Base-by-base conservation (phyloP, 2,113 vertebrate genomes). In the Agelaius phoeniceus region DNA sequence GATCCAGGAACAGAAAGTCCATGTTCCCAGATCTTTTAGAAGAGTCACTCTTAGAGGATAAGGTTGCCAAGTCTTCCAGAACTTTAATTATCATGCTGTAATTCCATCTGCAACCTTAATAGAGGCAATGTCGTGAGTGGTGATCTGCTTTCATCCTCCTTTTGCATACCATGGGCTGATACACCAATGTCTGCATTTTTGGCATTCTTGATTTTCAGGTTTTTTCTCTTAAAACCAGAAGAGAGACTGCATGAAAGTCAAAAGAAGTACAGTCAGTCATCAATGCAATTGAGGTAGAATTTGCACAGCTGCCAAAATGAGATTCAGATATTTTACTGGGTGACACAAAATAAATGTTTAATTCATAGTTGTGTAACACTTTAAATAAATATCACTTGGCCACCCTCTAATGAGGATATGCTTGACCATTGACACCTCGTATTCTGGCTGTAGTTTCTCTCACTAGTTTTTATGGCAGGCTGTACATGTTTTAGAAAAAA, bases 341-440 rank as follows among this genome's bases (percentile, higher is more conserved):
- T 92, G 84, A 94, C 84, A 87, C 66, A 65, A 94, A 93, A 96
- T 78, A 58, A 93, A 96, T 95, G 94, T 93, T 95, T 95, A 93
- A 96, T 96, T 97, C 95, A 96, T 91, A 62, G 52, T 35, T 35
- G 78, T 5, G 2, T 78, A 86, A 57, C 63, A 26, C 63, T 94
- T 91, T 74, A 82, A 93, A 90, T 93, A 96, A 94, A 90, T 84
- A 80, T 80, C 65, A 68, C 87, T 95, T 85, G 94, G 78, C 91
- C 87, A 63, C 94, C 79, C 15, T 93, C 81, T 96, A 91, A 94
- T 77, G 83, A 96, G 91, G 89, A 89, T 93, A 43, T 3, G 28
- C 84, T 76, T 93, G 94, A 86, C 96, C 88, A 28, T 93, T 78
- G 88, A 90, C 93, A 95, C 85, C 87, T 94, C 8, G 0, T 94